Evolutionary conservation across 2,113 vertebrate species (phyloP).

Genomic region (Leptocoma aspasia): DNA sequence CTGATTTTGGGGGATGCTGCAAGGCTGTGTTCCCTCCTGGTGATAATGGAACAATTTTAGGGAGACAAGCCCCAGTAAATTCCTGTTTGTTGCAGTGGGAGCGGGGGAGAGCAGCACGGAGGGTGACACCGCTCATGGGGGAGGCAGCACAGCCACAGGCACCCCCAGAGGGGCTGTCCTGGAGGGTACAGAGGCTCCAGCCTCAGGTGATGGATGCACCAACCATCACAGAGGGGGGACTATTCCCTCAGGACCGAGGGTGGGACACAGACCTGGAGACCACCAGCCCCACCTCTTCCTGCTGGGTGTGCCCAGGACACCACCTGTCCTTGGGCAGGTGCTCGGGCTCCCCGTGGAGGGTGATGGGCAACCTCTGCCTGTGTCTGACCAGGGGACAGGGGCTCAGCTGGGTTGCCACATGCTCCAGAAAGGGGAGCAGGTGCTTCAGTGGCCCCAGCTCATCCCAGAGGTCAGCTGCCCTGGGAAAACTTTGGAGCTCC

Average conservation of each 20-base stretch:
- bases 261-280: neutral
- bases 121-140: neutral
- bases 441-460: neutral
- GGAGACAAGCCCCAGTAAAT: neutral
- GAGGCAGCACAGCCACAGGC: neutral
- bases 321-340: rapidly evolving
- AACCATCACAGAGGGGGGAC: neutral
- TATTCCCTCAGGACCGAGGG: too few species aligned
- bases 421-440: rapidly evolving
- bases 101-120: rapidly evolving
- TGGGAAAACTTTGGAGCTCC: neutral
- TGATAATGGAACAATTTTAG: too few species aligned
- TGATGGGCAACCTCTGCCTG: rapidly evolving
- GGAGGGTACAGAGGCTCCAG: too few species aligned
- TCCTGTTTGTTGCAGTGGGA: neutral
- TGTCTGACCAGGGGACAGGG: rapidly evolving
- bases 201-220: neutral
- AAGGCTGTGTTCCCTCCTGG: neutral
- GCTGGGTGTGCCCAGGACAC: neutral
- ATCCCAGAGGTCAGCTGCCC: too few species aligned
- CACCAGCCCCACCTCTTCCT: neutral
- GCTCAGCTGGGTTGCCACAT: rapidly evolving
- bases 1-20: neutral
- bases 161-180: neutral
- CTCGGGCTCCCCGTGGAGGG: rapidly evolving